A percentile compares a stretch with the other conserved stretches of the same genome.
Evolutionary conservation across 2,888 invertebrate genomes (phyloP).

Genomic region (Imbricaverruca yamaguchii): DNA sequence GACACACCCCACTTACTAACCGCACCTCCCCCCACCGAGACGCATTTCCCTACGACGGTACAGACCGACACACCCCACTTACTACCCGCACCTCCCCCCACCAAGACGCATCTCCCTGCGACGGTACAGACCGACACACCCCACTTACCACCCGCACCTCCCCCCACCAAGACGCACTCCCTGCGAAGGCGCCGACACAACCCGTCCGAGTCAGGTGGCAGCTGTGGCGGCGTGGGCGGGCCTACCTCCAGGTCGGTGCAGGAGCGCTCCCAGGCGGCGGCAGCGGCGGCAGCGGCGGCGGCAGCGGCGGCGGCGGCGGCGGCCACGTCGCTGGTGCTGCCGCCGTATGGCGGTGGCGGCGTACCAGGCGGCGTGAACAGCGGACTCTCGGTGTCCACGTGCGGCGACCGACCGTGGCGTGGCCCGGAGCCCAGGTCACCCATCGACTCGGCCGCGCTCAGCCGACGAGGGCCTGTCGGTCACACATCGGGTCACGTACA

Average conservation of each 20-base stretch:
- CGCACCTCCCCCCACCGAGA: background rate
- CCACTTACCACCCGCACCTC: background rate
- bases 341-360: conserved; percentile 72
- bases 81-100: background rate
- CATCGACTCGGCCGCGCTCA: conserved; percentile 55
- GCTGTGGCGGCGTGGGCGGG: background rate
- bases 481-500: background rate
- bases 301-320: conserved; percentile 24
- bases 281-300: conserved; percentile 24
- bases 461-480: conserved; percentile 40
- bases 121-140: background rate
- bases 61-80: background rate
- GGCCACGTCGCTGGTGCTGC: conserved; percentile 17
- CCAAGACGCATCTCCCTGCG: background rate
- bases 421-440: conserved; percentile 47
- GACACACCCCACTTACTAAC: background rate
- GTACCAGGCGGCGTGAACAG: conserved; percentile 66
- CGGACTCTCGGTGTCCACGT: conserved; percentile 43
- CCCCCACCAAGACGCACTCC: background rate
- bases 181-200: background rate
- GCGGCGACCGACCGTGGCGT: conserved; percentile 33
- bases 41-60: background rate
- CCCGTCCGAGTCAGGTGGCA: background rate
- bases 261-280: conserved; percentile 19
- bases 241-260: conserved; percentile 16